Base-by-base conservation (phyloP, 2,888 invertebrate genomes). In the Sminthurinus aureus region DNA sequence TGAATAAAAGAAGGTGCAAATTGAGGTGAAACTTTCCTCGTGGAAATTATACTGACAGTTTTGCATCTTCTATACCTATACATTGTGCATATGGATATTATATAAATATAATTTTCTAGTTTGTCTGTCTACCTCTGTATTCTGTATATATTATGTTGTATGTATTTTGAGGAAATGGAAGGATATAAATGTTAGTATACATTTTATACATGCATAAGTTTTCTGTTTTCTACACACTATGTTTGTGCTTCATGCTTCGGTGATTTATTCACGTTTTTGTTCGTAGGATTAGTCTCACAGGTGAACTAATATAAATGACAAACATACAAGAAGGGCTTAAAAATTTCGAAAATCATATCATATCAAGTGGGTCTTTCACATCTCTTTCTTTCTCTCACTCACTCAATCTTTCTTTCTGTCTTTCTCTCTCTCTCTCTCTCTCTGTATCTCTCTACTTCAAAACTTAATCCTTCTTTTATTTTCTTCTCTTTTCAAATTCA, bases 191-290 rank as follows among this genome's bases (percentile, higher is more conserved):
- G 38, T 38, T 38, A 38, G 38, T 1, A 38, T 38, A 38, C 6
- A 38, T 38, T 4, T 38, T 38, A 38, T 38, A 38, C 6, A 38
- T 58, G 58, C 58, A 58, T 58, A 58, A 71, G 15, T 71, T 71
- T 71, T 26, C 71, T 71, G n/a, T n/a, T n/a, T n/a, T n/a, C n/a
- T n/a, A n/a, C n/a, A n/a, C n/a, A 58, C 58, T 52, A 50, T 83
- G 83, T 83, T 79, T 83, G 80, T 79, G 83, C 83, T 85, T 79
- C 52, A 86, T 82, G 85, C 81, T 83, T 79, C 82, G 85, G 79
- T 86, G 86, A 85, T 85, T 86, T 86, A 85, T 86, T 38, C 86
- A 86, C 86, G 85, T 86, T 86, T 38, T 86, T 86, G 86, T 85
- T 85, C 84, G 85, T 82, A 84, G 85, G 86, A 87, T 87, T 85